Base-by-base conservation (phyloP, 2,888 invertebrate genomes). In the Dryadula phaetusa region DNA sequence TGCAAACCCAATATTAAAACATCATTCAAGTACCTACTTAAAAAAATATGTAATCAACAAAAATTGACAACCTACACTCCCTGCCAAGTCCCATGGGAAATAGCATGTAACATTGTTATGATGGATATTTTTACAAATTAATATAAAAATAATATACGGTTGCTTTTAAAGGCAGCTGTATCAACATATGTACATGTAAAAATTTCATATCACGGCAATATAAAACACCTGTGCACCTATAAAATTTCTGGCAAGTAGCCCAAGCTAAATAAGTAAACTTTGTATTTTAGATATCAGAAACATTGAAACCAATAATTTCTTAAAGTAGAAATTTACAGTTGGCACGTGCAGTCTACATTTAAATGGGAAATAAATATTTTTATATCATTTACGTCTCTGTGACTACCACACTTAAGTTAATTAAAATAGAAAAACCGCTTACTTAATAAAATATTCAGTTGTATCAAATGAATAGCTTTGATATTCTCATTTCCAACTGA, bases 391-490 rank as follows among this genome's bases (percentile, higher is more conserved):
- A 6, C 18, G 25, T 14, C 8, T 7, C 18, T 34, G 32, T 25
- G 18, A 37, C 58, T 52, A n/a, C 16, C 53, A 40, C 53, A 40
- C 44, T 46, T 46, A 12, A 46, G 52, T 53, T 16, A 66, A 66
- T 66, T 62, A 40, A 63, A 62, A 46, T 16, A 22, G 32, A 58
- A 52, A 52, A 67, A 58, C 34, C 40, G 49, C 49, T 49, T 40
- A 32, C 56, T 62, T 58, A 52, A 67, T 67, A 22, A 52, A 67
- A 58, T 49, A 56, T 32, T 58, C 22, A 49, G 40, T 47, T 32
- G 56, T 56, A 49, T 40, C 18, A 44, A 62, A 12, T 54, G 42
- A 40, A 67, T 40, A 20, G 32, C 47, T 28, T 56, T 40, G 47
- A 64, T 56, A 37, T 64, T 56, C 46, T 56, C 37, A 47, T 56